A percentile compares a stretch with the other conserved stretches of the same genome.
Conservation (phyloP, 2,888 invertebrate species). For the Anodontia alba region DNA sequence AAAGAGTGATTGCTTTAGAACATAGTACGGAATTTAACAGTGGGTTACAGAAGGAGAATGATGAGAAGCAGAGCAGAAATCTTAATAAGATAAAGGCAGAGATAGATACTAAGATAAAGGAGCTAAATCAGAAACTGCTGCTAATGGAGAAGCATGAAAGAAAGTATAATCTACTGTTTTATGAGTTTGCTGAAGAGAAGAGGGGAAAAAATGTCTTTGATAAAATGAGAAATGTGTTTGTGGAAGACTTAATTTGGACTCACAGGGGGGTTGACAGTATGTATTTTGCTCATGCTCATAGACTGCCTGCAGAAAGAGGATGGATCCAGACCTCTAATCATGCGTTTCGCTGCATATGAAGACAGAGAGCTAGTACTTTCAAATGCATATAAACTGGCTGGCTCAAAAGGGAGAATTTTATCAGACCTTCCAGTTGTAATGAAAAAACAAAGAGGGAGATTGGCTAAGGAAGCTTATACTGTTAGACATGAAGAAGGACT, state of each 20-base stretch:
- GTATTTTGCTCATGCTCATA: neutral
- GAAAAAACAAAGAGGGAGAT: neutral
- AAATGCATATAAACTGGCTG: neutral
- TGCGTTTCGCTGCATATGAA: neutral
- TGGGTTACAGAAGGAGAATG: neutral
- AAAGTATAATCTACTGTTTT: slow-evolving; percentile 1
- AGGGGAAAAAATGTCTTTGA: neutral
- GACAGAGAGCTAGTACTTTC: neutral
- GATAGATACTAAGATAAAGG: neutral
- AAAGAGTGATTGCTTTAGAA: neutral
- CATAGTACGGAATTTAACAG: neutral
- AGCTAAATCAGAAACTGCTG: neutral
- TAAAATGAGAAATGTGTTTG: neutral
- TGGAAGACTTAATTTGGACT: neutral
- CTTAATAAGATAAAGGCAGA: neutral
- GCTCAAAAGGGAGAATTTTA: neutral
- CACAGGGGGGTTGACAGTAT: neutral
- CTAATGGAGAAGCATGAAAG: neutral
- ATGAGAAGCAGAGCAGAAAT: neutral
- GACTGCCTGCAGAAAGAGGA: neutral
- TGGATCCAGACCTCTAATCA: neutral
- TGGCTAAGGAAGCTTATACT: neutral
- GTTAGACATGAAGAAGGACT: neutral
- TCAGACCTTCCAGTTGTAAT: neutral
- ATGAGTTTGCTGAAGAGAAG: neutral